Percentiles rank a stretch among this genome's conserved stretches.
Evolutionary conservation across 2,888 invertebrate genomes (phyloP).

Genomic region (Drosophila anomelani): DNA sequence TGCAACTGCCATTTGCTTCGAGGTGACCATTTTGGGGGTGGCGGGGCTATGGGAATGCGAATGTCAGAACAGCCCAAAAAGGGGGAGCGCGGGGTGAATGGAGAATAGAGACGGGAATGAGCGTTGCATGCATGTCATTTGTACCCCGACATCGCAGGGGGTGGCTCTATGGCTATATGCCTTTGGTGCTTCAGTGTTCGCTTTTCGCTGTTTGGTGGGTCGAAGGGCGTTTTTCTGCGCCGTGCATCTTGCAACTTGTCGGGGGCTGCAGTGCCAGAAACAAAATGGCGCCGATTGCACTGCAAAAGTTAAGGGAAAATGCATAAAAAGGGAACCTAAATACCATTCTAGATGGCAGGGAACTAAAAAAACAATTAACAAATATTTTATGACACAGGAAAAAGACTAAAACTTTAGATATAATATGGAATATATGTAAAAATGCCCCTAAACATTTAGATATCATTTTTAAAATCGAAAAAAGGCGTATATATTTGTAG

Average conservation of each 20-base stretch:
- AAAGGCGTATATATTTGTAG: no score
- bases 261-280: slow-evolving; percentile 48
- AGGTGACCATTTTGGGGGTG: slow-evolving; percentile 69
- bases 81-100: not conserved
- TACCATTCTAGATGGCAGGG: no score
- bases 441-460: not conserved
- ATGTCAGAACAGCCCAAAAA: not conserved
- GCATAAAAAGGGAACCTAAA: not conserved
- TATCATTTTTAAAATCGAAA: not conserved
- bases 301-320: slow-evolving; percentile 12
- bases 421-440: not conserved
- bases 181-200: not conserved
- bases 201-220: not conserved
- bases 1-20: slow-evolving; percentile 64
- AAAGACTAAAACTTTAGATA: not conserved
- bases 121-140: slow-evolving; percentile 81
- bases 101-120: slow-evolving; percentile 36
- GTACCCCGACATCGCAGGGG: slow-evolving; percentile 53
- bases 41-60: slow-evolving; percentile 38
- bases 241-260: slow-evolving; percentile 54
- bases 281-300: slow-evolving; percentile 65
- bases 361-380: no score
- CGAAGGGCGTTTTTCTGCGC: slow-evolving; percentile 25
- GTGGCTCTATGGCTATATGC: slow-evolving; percentile 2
- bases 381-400: no score